Percentiles rank a stretch among this genome's conserved stretches.
Conservation (phyloP, 2,888 invertebrate genomes). For the Acutogordius australiensis region DNA sequence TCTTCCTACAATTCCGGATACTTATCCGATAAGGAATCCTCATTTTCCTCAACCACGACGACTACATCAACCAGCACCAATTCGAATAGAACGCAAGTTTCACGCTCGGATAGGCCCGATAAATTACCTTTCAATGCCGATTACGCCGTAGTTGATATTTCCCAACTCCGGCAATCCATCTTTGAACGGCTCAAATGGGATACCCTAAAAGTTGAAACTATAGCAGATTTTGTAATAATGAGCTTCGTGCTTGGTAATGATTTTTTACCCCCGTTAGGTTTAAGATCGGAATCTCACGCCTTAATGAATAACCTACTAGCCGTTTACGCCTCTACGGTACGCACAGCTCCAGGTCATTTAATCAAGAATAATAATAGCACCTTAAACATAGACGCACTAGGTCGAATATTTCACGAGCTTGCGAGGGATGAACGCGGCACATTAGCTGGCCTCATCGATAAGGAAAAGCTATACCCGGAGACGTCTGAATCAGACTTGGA, state of each 20-base stretch:
- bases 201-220: background rate
- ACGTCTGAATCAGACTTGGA: constrained; percentile 4
- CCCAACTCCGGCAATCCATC: background rate
- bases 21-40: background rate
- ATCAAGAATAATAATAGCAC: background rate
- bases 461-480: background rate
- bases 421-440: background rate
- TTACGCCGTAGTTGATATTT: background rate
- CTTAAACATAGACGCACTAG: background rate
- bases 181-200: background rate
- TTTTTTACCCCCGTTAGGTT: background rate
- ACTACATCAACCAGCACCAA: background rate
- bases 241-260: constrained; percentile 1
- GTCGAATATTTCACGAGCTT: background rate
- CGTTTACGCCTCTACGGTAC: background rate
- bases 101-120: too few species aligned
- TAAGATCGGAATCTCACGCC: background rate
- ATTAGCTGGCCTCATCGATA: background rate
- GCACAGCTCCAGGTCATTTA: background rate
- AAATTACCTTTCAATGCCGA: background rate
- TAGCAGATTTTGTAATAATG: background rate
- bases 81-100: too few species aligned
- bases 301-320: background rate
- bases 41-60: background rate
- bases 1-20: background rate